A percentile compares a stretch with the other conserved stretches of the same genome.
Evolutionary conservation across 2,888 invertebrate genomes (phyloP).

Genomic region (Blastobasis lacticolella): DNA sequence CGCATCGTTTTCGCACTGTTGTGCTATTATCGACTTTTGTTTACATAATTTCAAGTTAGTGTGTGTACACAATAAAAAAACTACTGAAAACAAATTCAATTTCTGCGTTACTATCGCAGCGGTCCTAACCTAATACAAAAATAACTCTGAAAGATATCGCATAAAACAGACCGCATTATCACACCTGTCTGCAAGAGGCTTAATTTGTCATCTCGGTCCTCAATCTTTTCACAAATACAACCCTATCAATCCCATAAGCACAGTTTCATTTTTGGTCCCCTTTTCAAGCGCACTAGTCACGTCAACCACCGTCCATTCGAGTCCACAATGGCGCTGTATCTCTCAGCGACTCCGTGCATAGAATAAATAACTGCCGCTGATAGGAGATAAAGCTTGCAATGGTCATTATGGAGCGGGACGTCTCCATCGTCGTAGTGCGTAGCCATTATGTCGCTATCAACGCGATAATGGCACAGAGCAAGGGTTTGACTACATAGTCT

Average conservation of each 20-base stretch:
- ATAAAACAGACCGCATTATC: no score
- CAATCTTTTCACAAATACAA: no score
- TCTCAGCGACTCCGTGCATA: constrained; percentile 20
- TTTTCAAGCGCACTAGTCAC: constrained; percentile 9
- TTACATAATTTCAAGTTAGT: not conserved
- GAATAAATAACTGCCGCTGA: constrained; percentile 30
- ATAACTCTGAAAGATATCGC: no score
- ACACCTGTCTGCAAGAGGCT: no score
- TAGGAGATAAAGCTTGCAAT: constrained; percentile 23
- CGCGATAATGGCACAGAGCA: constrained; percentile 1
- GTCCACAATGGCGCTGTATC: constrained; percentile 14
- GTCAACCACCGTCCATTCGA: constrained; percentile 13
- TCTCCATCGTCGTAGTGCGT: constrained; percentile 24
- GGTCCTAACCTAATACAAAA: no score
- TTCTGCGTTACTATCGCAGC: no score
- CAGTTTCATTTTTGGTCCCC: no score
- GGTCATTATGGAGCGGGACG: constrained; percentile 26
- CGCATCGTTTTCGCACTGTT: no score
- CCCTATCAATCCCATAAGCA: no score
- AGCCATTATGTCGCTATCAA: constrained; percentile 16
- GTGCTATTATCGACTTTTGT: not conserved
- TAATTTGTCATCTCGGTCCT: no score
- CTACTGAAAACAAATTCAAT: no score
- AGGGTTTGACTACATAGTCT: no score
- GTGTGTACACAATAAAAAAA: not conserved